phyloP scores from a whole-genome alignment of 2,113 vertebrate genomes.

The Onychostruthus taczanowskii region DNA sequence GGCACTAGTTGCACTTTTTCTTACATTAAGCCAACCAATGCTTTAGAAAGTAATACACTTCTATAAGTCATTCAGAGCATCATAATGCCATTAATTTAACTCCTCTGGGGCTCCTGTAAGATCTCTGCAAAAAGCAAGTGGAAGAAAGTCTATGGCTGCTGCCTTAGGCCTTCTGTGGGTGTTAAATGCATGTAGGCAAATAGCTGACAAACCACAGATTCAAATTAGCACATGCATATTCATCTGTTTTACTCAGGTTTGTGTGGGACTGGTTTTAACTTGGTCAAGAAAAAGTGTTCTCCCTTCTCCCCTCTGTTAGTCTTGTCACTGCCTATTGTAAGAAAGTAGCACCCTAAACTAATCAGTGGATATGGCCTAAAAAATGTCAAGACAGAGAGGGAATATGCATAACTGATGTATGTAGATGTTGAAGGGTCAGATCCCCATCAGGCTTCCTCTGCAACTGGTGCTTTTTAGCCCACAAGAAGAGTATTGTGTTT shows the following conservation, averaged over 20 bases:
- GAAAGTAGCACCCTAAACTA: neutral
- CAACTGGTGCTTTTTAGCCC: neutral
- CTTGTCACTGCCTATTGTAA: neutral
- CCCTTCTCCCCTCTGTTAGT: neutral
- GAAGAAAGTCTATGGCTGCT: neutral
- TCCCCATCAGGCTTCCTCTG: neutral
- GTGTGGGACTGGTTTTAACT: neutral
- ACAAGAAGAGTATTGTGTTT: neutral
- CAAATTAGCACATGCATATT: constrained; percentile 19
- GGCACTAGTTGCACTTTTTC: neutral
- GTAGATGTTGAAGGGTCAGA: neutral
- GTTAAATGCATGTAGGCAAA: constrained; percentile 41
- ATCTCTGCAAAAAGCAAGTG: constrained; percentile 12
- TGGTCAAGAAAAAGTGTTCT: neutral
- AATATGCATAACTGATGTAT: neutral
- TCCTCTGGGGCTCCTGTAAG: constrained; percentile 7
- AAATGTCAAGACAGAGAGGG: neutral
- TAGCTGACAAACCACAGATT: constrained; percentile 39
- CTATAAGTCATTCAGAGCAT: neutral
- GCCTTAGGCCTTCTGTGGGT: constrained; percentile 38
- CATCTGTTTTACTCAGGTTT: neutral
- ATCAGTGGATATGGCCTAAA: neutral
- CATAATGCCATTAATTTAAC: neutral
- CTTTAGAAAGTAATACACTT: neutral
- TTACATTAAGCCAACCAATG: neutral